phyloP scores from a whole-genome alignment of 2,113 vertebrate genomes.

The Stegastes partitus region DNA sequence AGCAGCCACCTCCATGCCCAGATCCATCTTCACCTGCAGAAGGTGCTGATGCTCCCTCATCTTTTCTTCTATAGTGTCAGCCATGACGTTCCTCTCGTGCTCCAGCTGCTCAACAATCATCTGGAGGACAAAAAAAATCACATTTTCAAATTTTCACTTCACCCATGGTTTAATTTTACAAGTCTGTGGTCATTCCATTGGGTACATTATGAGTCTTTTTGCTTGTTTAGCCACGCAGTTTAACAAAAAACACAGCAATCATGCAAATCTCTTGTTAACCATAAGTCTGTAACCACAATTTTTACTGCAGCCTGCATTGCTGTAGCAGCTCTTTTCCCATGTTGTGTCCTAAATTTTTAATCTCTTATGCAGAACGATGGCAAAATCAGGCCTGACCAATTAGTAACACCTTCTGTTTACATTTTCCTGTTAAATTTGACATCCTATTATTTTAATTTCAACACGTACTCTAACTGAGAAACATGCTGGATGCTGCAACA shows the following conservation, averaged over 20 bases:
- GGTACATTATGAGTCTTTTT: neutral
- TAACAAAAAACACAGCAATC: slow-evolving; percentile 11
- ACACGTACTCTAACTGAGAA: neutral
- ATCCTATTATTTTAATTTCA: neutral
- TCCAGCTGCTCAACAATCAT: slow-evolving; percentile 89
- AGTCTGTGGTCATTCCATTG: neutral
- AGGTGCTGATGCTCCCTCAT: slow-evolving; percentile 93
- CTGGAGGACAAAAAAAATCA: slow-evolving; percentile 76
- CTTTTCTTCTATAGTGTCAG: slow-evolving; percentile 86
- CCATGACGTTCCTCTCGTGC: slow-evolving; percentile 89
- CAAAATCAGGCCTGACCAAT: neutral
- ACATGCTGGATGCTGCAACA: neutral
- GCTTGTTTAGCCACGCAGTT: neutral
- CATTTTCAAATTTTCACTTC: neutral
- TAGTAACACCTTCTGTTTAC: no score
- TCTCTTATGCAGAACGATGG: neutral
- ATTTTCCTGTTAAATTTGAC: neutral
- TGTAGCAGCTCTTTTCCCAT: neutral
- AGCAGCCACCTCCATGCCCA: slow-evolving; percentile 93
- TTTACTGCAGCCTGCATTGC: slow-evolving; percentile 17
- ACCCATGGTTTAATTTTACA: neutral
- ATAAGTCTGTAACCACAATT: slow-evolving; percentile 2
- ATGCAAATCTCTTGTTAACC: slow-evolving; percentile 5
- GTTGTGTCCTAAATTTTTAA: neutral
- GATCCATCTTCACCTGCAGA: slow-evolving; percentile 91